Evolutionary conservation across 2,113 vertebrate genomes (phyloP).

Genomic region (Chamaetylas fuelleborni): DNA sequence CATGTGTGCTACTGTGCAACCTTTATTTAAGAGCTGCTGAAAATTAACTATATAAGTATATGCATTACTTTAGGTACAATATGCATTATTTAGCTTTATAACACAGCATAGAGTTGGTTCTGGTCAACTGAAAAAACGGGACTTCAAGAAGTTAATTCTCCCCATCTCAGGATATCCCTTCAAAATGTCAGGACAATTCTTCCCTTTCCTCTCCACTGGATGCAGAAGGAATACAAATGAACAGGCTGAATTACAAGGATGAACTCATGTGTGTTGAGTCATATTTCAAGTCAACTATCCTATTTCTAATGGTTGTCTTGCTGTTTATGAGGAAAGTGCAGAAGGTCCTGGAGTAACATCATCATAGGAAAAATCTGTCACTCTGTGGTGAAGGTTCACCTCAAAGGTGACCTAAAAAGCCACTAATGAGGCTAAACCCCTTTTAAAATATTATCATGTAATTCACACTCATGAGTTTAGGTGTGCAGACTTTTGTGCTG

Average conservation of each 20-base stretch:
- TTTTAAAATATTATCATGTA: not conserved
- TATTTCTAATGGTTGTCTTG: not conserved
- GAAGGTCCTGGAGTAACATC: not conserved
- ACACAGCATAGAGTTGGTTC: not conserved
- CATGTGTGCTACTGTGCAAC: not conserved
- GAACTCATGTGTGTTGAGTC: not conserved
- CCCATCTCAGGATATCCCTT: not conserved
- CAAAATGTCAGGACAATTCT: not conserved
- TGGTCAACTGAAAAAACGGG: not conserved
- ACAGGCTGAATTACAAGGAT: not conserved
- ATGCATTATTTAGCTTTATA: not conserved
- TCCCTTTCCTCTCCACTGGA: not conserved
- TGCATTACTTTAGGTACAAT: not conserved
- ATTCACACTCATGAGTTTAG: not conserved
- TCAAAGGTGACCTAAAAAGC: not conserved
- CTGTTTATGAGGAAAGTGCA: not conserved
- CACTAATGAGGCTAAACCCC: not conserved
- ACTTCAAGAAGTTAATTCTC: not conserved
- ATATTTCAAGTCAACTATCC: not conserved
- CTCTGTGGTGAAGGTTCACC: not conserved
- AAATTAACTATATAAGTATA: not conserved
- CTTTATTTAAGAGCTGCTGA: not conserved
- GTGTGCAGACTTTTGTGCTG: not conserved
- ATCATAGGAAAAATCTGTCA: not conserved
- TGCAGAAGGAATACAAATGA: not conserved